These are phyloP conservation scores for Camponotus vicinus DNA, from an alignment of 1,140 invertebrate species.

Conservation along the genomic window DNA sequence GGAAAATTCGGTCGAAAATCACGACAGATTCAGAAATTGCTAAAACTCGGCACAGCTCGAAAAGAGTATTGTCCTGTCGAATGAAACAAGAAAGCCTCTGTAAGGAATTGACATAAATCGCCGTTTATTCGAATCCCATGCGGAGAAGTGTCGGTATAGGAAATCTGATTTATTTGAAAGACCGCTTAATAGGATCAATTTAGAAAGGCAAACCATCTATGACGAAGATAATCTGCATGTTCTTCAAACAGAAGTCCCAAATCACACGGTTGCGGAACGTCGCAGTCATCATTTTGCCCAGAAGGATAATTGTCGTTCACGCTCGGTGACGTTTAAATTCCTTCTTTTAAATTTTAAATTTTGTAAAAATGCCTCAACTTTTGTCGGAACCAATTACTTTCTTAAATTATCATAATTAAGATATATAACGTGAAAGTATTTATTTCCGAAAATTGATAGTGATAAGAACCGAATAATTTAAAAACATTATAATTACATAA, in stretches of 20 bases:
- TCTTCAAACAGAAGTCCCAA: conserved; percentile 19
- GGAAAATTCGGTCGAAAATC: conserved; percentile 53
- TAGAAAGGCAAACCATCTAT: neutral
- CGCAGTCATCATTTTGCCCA: conserved; percentile 19
- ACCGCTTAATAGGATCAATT: conserved; percentile 65
- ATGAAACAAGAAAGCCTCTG: conserved; percentile 40
- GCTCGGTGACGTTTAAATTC: neutral
- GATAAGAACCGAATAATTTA: neutral
- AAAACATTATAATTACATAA: neutral
- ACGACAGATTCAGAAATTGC: conserved; percentile 45
- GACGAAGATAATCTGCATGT: conserved; percentile 46
- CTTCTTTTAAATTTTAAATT: conserved; percentile 55
- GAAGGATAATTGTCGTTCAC: neutral
- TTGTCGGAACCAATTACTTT: conserved; percentile 23
- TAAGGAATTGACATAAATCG: conserved; percentile 26
- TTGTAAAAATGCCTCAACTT: conserved; percentile 12
- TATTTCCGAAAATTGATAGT: neutral
- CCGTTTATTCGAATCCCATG: conserved; percentile 16
- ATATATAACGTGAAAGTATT: neutral
- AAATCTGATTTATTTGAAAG: conserved; percentile 52
- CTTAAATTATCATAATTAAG: neutral
- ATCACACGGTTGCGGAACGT: neutral
- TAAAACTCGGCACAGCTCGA: conserved; percentile 27
- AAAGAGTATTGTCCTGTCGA: conserved; percentile 46
- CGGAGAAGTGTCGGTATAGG: neutral